Evolutionary conservation across 1,140 invertebrate species (phyloP), one percentile per base, ranked within the genome.

Genomic region (Papilio helenus): DNA sequence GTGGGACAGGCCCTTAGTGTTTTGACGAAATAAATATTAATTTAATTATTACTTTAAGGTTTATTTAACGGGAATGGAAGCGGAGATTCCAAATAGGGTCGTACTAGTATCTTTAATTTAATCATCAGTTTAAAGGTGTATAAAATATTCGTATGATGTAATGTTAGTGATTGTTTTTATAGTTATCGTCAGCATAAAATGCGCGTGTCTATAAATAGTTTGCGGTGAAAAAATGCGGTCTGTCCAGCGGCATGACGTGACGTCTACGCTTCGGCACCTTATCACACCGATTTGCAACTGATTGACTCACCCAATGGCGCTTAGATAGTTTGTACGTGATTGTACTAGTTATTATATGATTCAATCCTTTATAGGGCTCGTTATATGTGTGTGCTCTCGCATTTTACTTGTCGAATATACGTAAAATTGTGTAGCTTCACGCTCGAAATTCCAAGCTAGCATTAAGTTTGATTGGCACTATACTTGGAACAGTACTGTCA

Each of bases 211-310:
- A 76, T 76, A 55, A 55, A 76, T 76, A 76, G 44, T 76, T 76
- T 76, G 73, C 49, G 73, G 73, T 76, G 73, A 51, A 76, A 76
- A 76, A 76, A 76, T 76, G 49, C 49, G 73, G 44, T 76, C 73
- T 34, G 73, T 76, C 73, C 73, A 55, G 20, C 73, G 46, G 46
- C 73, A 26, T 76, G 26, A 51, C 73, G 49, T 76, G 20, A 49
- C 72, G 46, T 44, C 72, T 26, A 74, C 23, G 58, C 26, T 16
- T 16, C 61, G 61, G 23, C 58, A 68, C 73, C 26, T 55, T 76
- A 55, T 51, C 44, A 51, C 5, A 23, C 26, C 3, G 23, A 61
- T 26, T 58, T n/a, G 20, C 55, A 58, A 58, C 7, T 61, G 58
- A 61, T 26, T 61, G 58, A 26, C 58, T 61, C 58, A 61, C 14